These are phyloP conservation scores for Tridacna gigas DNA, from an alignment of 2,888 invertebrate species.

Conservation along the genomic window DNA sequence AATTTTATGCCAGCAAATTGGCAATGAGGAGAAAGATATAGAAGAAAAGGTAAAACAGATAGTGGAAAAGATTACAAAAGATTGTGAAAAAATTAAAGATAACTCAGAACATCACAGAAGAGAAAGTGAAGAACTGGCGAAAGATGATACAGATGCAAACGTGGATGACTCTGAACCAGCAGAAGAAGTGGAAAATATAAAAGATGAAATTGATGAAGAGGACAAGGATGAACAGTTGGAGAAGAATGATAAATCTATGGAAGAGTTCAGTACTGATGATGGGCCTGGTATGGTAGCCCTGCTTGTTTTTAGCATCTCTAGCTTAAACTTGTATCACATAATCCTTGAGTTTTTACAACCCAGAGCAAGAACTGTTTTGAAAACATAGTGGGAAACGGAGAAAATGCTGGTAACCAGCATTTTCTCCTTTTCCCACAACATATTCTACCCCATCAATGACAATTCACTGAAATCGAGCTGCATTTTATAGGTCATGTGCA, in stretches of 20 bases:
- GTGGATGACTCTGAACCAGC: background rate
- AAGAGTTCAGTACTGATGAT: slow-evolving; percentile 8
- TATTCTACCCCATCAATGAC: too few relatives aligned
- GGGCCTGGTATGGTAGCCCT: background rate
- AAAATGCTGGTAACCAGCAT: too few relatives aligned
- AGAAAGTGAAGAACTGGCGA: background rate
- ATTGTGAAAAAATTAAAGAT: background rate
- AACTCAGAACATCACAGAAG: background rate
- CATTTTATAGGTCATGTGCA: too few relatives aligned
- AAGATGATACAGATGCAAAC: background rate
- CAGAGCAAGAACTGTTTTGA: too few relatives aligned
- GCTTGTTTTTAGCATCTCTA: too few relatives aligned
- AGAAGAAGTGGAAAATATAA: background rate
- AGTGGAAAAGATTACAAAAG: background rate
- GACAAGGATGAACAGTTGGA: background rate
- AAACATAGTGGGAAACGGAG: too few relatives aligned
- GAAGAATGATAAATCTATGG: background rate
- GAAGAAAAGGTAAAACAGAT: background rate
- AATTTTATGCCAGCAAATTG: background rate
- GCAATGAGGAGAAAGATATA: background rate
- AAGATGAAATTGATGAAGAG: slow-evolving; percentile 2
- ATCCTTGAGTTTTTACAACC: too few relatives aligned
- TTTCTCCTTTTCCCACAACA: too few relatives aligned
- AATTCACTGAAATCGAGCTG: too few relatives aligned
- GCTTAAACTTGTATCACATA: too few relatives aligned